A percentile compares a stretch with the other conserved stretches of the same genome.
These are phyloP conservation scores for Tachina lurida DNA, from an alignment of 2,888 invertebrate species.

Conservation along the genomic window DNA sequence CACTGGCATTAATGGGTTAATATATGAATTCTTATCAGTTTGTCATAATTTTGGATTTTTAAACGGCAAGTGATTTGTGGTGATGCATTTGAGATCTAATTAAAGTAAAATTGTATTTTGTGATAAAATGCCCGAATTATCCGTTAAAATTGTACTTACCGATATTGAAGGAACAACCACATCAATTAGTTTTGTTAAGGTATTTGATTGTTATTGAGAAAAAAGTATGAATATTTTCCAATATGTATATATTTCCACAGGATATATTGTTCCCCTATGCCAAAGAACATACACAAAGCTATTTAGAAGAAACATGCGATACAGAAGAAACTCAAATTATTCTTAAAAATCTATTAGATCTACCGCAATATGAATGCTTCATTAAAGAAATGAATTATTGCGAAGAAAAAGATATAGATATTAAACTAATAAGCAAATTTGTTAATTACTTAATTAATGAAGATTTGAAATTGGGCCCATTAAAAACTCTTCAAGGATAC, in stretches of 20 bases:
- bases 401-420: background rate
- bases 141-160: conserved; percentile 83
- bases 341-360: conserved; percentile 86
- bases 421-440: conserved; percentile 83
- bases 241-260: conserved; percentile 82
- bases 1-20: too few relatives aligned
- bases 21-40: conserved; percentile 57
- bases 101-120: too few relatives aligned
- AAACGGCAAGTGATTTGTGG: conserved; percentile 30
- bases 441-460: conserved; percentile 92
- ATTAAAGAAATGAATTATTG: background rate
- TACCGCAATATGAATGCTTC: conserved; percentile 73
- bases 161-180: conserved; percentile 91
- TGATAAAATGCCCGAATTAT: conserved; percentile 69
- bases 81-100: too few relatives aligned
- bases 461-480: conserved; percentile 90
- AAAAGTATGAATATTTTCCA: background rate
- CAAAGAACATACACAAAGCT: conserved; percentile 88
- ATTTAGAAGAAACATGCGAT: conserved; percentile 89
- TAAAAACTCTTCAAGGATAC: conserved; percentile 95
- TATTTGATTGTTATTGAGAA: conserved; percentile 73
- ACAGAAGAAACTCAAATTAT: conserved; percentile 87
- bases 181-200: conserved; percentile 88
- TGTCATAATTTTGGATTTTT: conserved; percentile 1
- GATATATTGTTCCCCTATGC: conserved; percentile 91